These are phyloP conservation scores for Paramormyrops hopkinsi DNA, from an alignment of 2,797 vertebrate species.

Conservation along the genomic window DNA sequence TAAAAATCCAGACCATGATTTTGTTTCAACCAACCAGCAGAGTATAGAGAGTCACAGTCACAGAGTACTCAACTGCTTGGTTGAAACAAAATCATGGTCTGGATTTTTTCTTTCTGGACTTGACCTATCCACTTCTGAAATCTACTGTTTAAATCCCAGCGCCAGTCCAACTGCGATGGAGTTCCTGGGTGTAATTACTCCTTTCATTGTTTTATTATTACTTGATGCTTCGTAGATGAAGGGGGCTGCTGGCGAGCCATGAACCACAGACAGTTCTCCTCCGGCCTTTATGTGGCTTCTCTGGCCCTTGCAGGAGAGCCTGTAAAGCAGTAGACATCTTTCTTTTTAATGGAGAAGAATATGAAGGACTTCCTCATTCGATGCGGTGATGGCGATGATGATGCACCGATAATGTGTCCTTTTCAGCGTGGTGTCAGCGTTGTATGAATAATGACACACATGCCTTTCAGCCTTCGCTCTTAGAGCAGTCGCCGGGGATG, in stretches of 20 bases:
- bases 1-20: background rate
- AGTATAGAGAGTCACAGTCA: background rate
- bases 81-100: background rate
- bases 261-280: slow-evolving; percentile 28
- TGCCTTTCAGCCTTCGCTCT: background rate
- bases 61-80: background rate
- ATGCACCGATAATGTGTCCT: background rate
- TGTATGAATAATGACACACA: background rate
- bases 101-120: background rate
- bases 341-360: background rate
- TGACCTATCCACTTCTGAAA: background rate
- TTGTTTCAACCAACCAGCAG: background rate
- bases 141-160: background rate
- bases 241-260: background rate
- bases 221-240: background rate
- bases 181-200: background rate
- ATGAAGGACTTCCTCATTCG: background rate
- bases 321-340: background rate
- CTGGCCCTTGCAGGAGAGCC: background rate
- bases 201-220: background rate
- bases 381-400: background rate
- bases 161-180: background rate
- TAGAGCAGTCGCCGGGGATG: too few relatives aligned
- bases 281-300: slow-evolving; percentile 19
- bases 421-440: background rate